Evolutionary conservation across 2,888 invertebrate species (phyloP).

Genomic region (Napeogenes inachia): DNA sequence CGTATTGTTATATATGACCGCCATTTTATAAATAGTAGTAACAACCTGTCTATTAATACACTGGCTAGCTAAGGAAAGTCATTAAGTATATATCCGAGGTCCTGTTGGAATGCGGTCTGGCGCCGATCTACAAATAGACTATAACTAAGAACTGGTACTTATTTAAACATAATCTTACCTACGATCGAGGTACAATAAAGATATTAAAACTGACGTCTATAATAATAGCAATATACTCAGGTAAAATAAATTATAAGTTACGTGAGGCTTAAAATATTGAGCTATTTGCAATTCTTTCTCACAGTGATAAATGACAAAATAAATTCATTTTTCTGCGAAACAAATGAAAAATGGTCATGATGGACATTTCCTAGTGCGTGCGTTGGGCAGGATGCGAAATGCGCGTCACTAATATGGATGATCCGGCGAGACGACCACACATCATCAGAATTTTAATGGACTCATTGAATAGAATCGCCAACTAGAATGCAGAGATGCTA

Average conservation of each 20-base stretch:
- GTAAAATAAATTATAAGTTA: too few relatives aligned
- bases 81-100: constrained; percentile 65
- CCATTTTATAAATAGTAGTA: constrained; percentile 32
- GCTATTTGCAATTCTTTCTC: too few relatives aligned
- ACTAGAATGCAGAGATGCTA: constrained; percentile 58
- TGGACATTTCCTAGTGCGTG: constrained; percentile 60
- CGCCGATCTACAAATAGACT: constrained; percentile 65
- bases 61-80: constrained; percentile 49
- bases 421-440: constrained; percentile 60
- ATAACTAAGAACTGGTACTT: constrained; percentile 43
- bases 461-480: constrained; percentile 66
- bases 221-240: constrained; percentile 11
- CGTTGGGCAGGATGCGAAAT: constrained; percentile 58
- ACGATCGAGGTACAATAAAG: constrained; percentile 19
- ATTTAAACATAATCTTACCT: constrained; percentile 43
- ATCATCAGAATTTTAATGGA: constrained; percentile 68
- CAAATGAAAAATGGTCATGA: constrained; percentile 36
- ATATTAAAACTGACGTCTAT: constrained; percentile 16
- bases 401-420: constrained; percentile 65
- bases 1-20: constrained; percentile 19
- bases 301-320: not conserved
- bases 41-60: constrained; percentile 55
- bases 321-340: constrained; percentile 22
- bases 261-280: too few relatives aligned
- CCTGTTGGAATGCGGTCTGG: constrained; percentile 70